phyloP scores from a whole-genome alignment of 2,888 invertebrate genomes.

The Sympetrum striolatum region DNA sequence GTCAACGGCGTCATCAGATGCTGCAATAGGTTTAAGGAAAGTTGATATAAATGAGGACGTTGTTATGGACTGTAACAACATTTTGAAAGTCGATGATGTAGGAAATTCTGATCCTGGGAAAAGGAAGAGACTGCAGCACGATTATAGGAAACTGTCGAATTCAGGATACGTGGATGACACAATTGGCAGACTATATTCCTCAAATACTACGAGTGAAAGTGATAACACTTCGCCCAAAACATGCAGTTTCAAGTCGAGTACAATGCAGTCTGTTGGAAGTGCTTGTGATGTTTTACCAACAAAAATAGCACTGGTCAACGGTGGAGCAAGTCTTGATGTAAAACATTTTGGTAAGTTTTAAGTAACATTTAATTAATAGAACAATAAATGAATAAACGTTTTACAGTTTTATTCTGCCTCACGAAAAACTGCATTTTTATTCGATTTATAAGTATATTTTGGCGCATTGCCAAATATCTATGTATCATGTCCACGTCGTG shows the following conservation, averaged over 20 bases:
- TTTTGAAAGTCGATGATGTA: constrained; percentile 28
- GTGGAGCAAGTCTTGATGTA: constrained; percentile 11
- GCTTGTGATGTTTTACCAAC: constrained; percentile 26
- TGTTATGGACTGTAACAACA: constrained; percentile 44
- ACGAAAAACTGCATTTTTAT: neutral
- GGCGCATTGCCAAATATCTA: neutral
- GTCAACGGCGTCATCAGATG: constrained; percentile 50
- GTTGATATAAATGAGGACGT: constrained; percentile 46
- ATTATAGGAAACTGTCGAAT: constrained; percentile 62
- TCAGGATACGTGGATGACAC: constrained; percentile 56
- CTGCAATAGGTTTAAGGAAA: constrained; percentile 46
- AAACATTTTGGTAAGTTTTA: constrained; percentile 3
- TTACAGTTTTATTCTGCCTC: neutral
- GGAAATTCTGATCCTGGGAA: constrained; percentile 38
- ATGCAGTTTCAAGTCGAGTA: constrained; percentile 8
- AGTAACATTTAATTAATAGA: neutral
- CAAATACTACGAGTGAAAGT: constrained; percentile 43
- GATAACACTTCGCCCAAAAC: constrained; percentile 40
- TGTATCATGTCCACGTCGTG: neutral
- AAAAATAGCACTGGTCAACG: constrained; percentile 7
- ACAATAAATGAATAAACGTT: neutral
- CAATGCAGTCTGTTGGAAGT: constrained; percentile 14
- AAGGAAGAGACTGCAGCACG: constrained; percentile 58
- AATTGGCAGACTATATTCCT: constrained; percentile 45
- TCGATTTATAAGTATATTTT: neutral